Conservation (phyloP, 2,797 vertebrate genomes). For the Acrossocheilus fasciatus region DNA sequence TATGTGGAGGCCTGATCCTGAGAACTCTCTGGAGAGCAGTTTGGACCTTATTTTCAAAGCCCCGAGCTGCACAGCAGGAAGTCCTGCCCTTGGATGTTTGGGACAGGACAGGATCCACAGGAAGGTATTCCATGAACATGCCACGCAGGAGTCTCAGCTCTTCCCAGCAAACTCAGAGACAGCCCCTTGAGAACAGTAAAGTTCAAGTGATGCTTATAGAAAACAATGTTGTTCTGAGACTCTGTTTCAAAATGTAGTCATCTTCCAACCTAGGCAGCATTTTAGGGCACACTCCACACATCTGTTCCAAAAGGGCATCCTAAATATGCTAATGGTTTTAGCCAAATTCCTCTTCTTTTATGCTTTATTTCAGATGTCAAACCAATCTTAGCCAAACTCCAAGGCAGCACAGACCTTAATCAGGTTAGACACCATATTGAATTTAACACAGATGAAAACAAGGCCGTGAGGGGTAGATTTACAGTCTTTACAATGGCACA, state of each 20-base stretch:
- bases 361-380: background rate
- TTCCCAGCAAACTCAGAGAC: constrained; percentile 36
- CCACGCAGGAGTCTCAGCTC: constrained; percentile 65
- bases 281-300: background rate
- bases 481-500: background rate
- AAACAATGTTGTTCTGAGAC: constrained; percentile 12
- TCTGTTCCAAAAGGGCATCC: background rate
- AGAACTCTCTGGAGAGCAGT: constrained; percentile 69
- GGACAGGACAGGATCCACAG: constrained; percentile 71
- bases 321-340: background rate
- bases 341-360: background rate
- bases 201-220: constrained; percentile 12
- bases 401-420: background rate
- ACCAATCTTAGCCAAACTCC: background rate
- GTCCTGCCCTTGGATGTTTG: constrained; percentile 74
- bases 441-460: background rate
- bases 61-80: constrained; percentile 76
- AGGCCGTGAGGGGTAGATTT: background rate
- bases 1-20: constrained; percentile 67
- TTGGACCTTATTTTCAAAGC: constrained; percentile 77
- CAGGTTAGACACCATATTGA: background rate
- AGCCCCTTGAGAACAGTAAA: constrained; percentile 36
- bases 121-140: constrained; percentile 81
- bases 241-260: background rate
- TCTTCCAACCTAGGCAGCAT: background rate